Evolutionary conservation across 2,888 invertebrate species (phyloP), one percentile per base, ranked within the genome.

Genomic region (Aplocera efformata): DNA sequence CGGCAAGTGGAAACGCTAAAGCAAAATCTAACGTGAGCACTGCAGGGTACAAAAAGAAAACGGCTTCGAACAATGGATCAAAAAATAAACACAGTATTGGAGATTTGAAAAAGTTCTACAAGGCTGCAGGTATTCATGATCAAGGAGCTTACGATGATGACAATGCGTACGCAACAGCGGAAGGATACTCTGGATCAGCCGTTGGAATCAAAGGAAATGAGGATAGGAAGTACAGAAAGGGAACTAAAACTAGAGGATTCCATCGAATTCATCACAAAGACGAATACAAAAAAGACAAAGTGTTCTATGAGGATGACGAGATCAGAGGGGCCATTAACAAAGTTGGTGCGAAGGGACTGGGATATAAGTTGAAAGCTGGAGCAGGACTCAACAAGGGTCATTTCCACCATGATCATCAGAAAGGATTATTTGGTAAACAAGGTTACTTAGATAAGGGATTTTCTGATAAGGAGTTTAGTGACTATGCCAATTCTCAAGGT

Each of bases 211-310:
- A 72, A 28, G 88, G 81, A 17, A 81, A 79, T 13, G 79, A 83
- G 54, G 82, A 82, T 27, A 80, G 79, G 13, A 89, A 82, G 26
- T 90, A 89, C 54, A 84, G 74, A 52, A 90, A 90, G 60, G 90
- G 90, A 0, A 85, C 85, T 9, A 90, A 90, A 60, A 89, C 90
- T 0, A 81, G 84, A 53, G 91, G 91, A 1, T 91, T 86, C 61
- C 90, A 90, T 54, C 85, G 82, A 50, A 83, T 90, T 0, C 89
- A 90, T 42, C 90, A 91, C 58, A 91, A 89, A 67, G 90, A 91
- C 53, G 91, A 91, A 60, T 91, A 90, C 59, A 89, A 90, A 52
- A 90, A 90, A 58, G 89, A 90, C 39, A 90, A 90, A 58, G 75
- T 88, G 42, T 90, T 90, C 69, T 91, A 89, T 56, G 90, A 90